Evolutionary conservation across 2,888 invertebrate species (phyloP).

Genomic region (Folsomia candida): DNA sequence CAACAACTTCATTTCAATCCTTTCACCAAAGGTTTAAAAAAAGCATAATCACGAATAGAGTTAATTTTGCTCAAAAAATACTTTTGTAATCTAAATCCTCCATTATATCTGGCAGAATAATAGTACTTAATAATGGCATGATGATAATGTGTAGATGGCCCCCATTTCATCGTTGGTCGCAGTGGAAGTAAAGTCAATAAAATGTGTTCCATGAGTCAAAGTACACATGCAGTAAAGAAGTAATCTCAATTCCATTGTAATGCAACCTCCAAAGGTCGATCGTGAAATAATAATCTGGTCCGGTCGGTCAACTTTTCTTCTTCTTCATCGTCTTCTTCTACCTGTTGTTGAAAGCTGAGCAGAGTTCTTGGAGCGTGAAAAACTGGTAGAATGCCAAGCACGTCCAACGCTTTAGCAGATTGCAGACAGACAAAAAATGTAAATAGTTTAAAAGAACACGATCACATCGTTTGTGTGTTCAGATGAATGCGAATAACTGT

Average conservation of each 20-base stretch:
- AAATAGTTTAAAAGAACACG: not conserved
- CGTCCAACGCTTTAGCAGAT: not conserved
- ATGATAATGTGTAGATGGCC: no score
- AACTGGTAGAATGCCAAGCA: conserved; percentile 18
- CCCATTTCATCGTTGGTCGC: no score
- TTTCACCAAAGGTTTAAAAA: not conserved
- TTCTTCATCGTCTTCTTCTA: no score
- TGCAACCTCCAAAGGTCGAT: not conserved
- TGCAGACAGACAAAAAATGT: not conserved
- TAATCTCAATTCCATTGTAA: no score
- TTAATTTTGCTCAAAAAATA: no score
- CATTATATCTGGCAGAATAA: no score
- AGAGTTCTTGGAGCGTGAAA: not conserved
- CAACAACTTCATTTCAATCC: not conserved
- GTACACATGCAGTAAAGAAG: no score
- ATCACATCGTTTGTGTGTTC: not conserved
- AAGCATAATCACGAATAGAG: not conserved
- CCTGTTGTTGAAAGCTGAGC: not conserved
- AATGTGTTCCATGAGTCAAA: no score
- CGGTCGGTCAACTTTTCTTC: not conserved
- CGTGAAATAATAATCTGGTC: not conserved
- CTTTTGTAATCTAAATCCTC: no score
- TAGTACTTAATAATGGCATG: no score
- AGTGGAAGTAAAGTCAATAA: no score
- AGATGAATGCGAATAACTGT: not conserved